Conservation (phyloP, 2,113 vertebrate genomes). For the Phocoena sinus region DNA sequence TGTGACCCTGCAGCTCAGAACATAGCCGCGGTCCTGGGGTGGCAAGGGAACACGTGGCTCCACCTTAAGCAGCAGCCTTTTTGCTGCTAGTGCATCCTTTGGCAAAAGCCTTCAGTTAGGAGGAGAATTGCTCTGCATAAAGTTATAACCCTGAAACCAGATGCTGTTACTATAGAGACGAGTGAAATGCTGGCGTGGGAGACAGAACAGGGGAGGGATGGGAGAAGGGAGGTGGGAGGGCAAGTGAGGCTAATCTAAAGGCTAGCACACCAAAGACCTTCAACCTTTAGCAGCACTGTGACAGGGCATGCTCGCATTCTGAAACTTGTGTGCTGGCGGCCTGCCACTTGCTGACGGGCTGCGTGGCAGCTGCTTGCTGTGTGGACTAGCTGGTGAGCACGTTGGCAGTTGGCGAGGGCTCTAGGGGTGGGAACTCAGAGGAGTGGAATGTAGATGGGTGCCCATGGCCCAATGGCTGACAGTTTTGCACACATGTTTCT, state of each 20-base stretch:
- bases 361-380: slow-evolving; percentile 50
- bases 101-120: background rate
- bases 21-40: background rate
- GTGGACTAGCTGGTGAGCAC: slow-evolving; percentile 66
- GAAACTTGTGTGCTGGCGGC: slow-evolving; percentile 52
- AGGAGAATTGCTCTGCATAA: background rate
- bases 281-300: slow-evolving; percentile 63
- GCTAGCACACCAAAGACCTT: slow-evolving; percentile 59
- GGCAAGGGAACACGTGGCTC: background rate
- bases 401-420: slow-evolving; percentile 65
- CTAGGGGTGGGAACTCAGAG: slow-evolving; percentile 38
- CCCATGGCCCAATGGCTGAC: slow-evolving; percentile 34
- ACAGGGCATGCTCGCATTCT: slow-evolving; percentile 44
- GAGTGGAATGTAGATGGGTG: slow-evolving; percentile 53
- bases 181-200: background rate
- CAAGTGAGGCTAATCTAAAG: slow-evolving; percentile 64
- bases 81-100: slow-evolving; percentile 21
- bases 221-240: slow-evolving; percentile 46
- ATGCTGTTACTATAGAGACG: background rate
- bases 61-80: background rate
- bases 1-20: too few relatives aligned
- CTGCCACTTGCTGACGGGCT: slow-evolving; percentile 69
- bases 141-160: slow-evolving; percentile 42
- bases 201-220: background rate
- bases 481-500: slow-evolving; percentile 63